Evolutionary conservation across 2,797 vertebrate genomes (phyloP).

Genomic region (Coendou prehensilis): DNA sequence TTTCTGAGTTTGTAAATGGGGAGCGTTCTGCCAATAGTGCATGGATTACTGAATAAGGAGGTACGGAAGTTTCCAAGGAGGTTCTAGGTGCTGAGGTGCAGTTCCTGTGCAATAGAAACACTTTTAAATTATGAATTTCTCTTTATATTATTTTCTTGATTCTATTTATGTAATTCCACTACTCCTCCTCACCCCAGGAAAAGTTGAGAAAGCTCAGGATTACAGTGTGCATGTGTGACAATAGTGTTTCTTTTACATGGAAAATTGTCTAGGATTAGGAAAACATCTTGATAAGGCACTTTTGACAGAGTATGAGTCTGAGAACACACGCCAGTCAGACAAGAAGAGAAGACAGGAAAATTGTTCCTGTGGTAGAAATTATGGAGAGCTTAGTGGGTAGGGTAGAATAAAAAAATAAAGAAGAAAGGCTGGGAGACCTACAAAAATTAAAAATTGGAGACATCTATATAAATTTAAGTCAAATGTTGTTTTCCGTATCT

Average conservation of each 20-base stretch:
- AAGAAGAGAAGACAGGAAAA: conserved; percentile 33
- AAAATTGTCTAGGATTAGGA: neutral
- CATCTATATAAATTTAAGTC: neutral
- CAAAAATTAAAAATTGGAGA: neutral
- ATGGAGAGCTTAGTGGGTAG: conserved; percentile 20
- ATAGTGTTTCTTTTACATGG: neutral
- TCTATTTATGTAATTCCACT: conserved; percentile 13
- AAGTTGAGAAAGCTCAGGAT: neutral
- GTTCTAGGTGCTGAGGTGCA: neutral
- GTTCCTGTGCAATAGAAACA: neutral
- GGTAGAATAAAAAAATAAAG: neutral
- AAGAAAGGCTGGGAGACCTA: neutral
- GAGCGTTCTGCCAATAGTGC: neutral
- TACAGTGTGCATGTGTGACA: neutral
- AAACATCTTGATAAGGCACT: conserved; percentile 30
- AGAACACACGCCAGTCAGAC: neutral
- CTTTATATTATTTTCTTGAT: conserved; percentile 40
- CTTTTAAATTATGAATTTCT: neutral
- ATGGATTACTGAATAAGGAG: neutral
- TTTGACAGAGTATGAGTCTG: neutral
- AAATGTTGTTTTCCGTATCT: neutral
- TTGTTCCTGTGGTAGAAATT: neutral
- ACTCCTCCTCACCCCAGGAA: neutral
- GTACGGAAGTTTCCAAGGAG: neutral
- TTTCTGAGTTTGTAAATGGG: neutral